These are phyloP conservation scores for Ptychoptera albimana DNA, from an alignment of 2,888 invertebrate species.

Conservation along the genomic window DNA sequence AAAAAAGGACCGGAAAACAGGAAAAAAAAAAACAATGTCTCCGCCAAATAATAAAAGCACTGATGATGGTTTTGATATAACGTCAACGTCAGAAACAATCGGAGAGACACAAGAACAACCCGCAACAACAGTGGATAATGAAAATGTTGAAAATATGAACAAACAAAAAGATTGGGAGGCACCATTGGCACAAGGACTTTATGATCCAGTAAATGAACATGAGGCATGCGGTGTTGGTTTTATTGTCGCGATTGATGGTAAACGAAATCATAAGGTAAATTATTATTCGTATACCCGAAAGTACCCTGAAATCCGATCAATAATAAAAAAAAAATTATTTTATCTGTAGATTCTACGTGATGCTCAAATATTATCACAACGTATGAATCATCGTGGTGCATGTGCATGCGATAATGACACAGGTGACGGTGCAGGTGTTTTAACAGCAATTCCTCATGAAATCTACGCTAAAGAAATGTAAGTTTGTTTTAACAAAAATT, in stretches of 20 bases:
- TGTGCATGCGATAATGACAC: constrained; percentile 99
- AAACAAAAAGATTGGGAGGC: constrained; percentile 55
- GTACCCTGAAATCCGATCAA: background rate
- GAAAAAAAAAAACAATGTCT: too few relatives aligned
- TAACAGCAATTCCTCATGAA: constrained; percentile 91
- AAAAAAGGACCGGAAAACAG: too few relatives aligned
- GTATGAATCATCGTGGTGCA: constrained; percentile 99
- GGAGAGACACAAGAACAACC: too few relatives aligned
- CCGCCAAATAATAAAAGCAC: too few relatives aligned
- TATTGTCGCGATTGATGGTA: constrained; percentile 95
- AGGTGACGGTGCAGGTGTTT: constrained; percentile 96
- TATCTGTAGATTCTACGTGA: constrained; percentile 73
- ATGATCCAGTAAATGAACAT: constrained; percentile 89
- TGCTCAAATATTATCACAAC: constrained; percentile 84
- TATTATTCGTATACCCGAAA: constrained; percentile 8
- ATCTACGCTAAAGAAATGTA: constrained; percentile 74
- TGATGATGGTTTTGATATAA: too few relatives aligned
- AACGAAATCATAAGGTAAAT: constrained; percentile 71
- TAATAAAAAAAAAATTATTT: background rate
- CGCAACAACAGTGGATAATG: too few relatives aligned
- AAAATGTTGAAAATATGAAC: background rate
- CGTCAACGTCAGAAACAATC: too few relatives aligned
- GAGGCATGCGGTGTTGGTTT: constrained; percentile 99
- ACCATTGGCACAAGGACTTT: constrained; percentile 80
- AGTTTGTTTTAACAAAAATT: constrained; percentile 34